Evolutionary conservation across 2,888 invertebrate species (phyloP), one percentile per base, ranked within the genome.

Genomic region (Ceriagrion tenellum): DNA sequence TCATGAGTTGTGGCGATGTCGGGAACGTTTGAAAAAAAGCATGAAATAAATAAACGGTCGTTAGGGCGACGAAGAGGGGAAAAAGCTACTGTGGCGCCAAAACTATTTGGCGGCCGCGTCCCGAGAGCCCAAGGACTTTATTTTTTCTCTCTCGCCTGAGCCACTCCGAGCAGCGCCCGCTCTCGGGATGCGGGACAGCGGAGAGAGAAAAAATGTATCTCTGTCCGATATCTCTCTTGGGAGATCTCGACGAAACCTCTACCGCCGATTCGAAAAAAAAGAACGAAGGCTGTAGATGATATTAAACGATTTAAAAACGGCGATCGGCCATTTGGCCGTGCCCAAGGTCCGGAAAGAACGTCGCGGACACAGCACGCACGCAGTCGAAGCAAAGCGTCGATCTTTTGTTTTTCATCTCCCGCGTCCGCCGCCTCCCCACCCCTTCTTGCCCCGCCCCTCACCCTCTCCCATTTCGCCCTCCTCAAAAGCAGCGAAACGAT

Each of bases 11-110:
- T 69, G 93, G 93, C 47, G 93, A 35, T 93, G 93, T 69, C 93
- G 93, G 93, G 35, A 89, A n/a, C 81, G 30, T 35, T 47, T n/a
- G 89, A 89, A 55, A 89, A 89, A 89, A 63, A 91, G 20, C 30
- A 69, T 4, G 69, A 69, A 69, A 81, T 81, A 81, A 81, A 35
- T 81, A 81, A 81, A 93, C n/a, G 69, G 74, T 93, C 93, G 93
- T 93, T 93, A 93, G 47, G 69, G 16, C 16, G 69, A 69, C 40
- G 74, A 74, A 55, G n/a, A 69, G 69, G 35, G 26, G n/a, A 69
- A 26, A 69, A n/a, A 93, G 47, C 93, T 69, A 40, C 40, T n/a
- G 93, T 69, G 93, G 93, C 93, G 93, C 93, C 93, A 93, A 93
- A 93, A 93, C 74, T 74, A 93, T 69, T 93, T 69, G 47, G 69